Conservation (phyloP, 2,113 vertebrate species). For the Bagarius yarrelli region DNA sequence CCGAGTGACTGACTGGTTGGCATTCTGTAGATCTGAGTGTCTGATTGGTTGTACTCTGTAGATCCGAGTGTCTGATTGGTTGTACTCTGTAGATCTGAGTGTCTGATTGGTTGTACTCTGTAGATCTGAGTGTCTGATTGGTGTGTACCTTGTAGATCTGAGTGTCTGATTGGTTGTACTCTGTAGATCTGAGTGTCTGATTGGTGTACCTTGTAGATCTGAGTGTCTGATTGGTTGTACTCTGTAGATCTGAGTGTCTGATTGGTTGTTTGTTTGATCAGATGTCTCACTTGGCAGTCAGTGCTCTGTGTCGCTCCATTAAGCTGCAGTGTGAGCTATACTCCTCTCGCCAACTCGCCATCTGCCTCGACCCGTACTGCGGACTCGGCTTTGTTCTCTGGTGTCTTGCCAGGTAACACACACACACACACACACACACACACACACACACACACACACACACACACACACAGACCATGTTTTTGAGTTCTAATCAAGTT, state of each 20-base stretch:
- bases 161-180: background rate
- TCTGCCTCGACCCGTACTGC: slow-evolving; percentile 97
- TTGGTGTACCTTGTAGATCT: background rate
- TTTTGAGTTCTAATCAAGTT: too few species aligned
- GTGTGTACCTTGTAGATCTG: background rate
- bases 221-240: background rate
- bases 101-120: background rate
- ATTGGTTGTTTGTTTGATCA: slow-evolving; percentile 58
- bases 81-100: background rate
- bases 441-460: background rate
- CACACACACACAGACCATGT: background rate
- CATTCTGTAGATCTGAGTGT: background rate
- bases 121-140: background rate
- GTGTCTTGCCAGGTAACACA: slow-evolving; percentile 92
- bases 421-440: slow-evolving; percentile 3
- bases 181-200: background rate
- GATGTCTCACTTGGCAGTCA: slow-evolving; percentile 93
- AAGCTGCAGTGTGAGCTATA: slow-evolving; percentile 98
- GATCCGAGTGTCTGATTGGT: background rate
- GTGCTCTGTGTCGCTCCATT: slow-evolving; percentile 89
- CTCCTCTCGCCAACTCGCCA: slow-evolving; percentile 94
- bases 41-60: background rate
- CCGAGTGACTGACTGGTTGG: background rate
- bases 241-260: background rate
- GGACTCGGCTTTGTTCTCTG: slow-evolving; percentile 96